Evolutionary conservation across 2,113 vertebrate species (phyloP).

Genomic region (Podiceps cristatus): DNA sequence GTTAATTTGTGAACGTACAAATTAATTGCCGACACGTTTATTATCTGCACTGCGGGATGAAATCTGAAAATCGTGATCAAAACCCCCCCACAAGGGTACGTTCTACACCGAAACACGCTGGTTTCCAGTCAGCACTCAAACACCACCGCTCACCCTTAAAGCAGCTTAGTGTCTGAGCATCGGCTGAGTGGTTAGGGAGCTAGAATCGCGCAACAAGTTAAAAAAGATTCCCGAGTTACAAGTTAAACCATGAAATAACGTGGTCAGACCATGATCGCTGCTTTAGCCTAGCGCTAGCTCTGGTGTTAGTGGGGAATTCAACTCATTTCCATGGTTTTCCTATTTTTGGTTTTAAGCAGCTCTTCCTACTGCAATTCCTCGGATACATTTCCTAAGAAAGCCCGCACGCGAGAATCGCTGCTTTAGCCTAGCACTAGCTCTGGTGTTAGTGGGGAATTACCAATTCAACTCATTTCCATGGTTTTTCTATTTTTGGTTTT

Average conservation of each 20-base stretch:
- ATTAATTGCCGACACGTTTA: not conserved
- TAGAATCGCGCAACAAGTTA: accelerated
- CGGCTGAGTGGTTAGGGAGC: not conserved
- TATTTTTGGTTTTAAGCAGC: not conserved
- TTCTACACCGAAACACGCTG: accelerated
- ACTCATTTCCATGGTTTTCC: accelerated
- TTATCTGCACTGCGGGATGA: accelerated
- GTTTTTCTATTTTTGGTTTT: not conserved
- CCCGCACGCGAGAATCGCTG: accelerated
- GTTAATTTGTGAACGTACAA: not conserved
- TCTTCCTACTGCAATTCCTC: not conserved
- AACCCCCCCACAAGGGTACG: too few species aligned
- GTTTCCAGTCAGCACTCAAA: not conserved
- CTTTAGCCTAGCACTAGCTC: accelerated
- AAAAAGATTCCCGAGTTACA: not conserved
- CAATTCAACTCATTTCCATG: accelerated
- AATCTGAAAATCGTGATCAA: not conserved
- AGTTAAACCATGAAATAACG: not conserved
- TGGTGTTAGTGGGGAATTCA: accelerated
- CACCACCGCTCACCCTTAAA: not conserved
- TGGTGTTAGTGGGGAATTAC: not conserved
- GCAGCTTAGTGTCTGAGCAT: not conserved
- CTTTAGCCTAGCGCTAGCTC: not conserved
- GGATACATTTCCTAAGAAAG: accelerated
- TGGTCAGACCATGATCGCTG: accelerated